Evolutionary conservation across 2,113 vertebrate genomes (phyloP), one percentile per base, ranked within the genome.

Genomic region (Rhinogobius similis): DNA sequence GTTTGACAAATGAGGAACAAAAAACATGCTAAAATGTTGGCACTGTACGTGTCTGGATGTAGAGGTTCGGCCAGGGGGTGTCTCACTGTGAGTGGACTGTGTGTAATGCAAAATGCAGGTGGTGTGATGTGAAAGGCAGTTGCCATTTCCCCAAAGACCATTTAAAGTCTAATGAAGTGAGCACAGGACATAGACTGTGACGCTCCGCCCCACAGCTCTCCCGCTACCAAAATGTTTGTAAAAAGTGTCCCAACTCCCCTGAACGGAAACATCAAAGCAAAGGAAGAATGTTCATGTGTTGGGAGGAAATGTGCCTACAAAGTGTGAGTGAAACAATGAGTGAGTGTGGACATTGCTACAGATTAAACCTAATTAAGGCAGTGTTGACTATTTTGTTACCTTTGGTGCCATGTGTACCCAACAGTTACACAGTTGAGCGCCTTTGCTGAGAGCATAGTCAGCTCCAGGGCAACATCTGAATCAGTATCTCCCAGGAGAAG

Each of bases 141-240:
- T 66, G 72, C 73, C 44, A 73, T 82, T 73, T 92, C 91, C 91
- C 91, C 62, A 76, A 55, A 87, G 91, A 77, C 85, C 82, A 78
- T 85, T 92, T 90, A 90, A 92, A 89, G 58, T 85, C 76, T 86
- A 93, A 92, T 93, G 92, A 93, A 92, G 92, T 91, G 89, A 92
- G 83, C 87, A 89, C 73, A 81, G 89, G 82, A 88, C 89, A 81
- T 77, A 74, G 88, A 88, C 87, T 92, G 91, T 90, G 87, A 93
- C 89, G 86, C 87, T 88, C 89, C 87, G 69, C 79, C 87, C 85
- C 61, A 32, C 56, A 48, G 32, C 58, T 67, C 21, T 26, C 41
- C 72, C 56, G 59, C 79, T 77, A 78, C 72, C 81, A 67, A 71
- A 72, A 82, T 67, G 16, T 52, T n/a, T 75, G 32, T 56, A 29